phyloP scores from a whole-genome alignment of 64 coral and sea anemone genomes.

The Pachyseris speciosa region DNA sequence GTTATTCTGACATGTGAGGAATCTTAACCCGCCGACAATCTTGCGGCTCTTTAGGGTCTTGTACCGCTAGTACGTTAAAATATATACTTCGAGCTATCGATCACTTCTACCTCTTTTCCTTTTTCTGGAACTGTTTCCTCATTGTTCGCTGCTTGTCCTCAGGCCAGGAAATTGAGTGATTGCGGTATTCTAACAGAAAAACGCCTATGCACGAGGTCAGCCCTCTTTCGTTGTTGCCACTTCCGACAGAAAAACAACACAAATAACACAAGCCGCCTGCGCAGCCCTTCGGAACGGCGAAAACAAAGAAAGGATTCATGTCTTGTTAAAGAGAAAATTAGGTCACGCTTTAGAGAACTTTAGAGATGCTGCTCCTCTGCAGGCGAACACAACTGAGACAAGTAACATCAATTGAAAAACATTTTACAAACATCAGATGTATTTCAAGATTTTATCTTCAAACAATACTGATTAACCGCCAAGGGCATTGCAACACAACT shows the following conservation, averaged over 20 bases:
- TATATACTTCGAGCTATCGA: no score
- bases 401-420: background rate
- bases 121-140: background rate
- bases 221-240: background rate
- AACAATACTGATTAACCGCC: conserved; percentile 4
- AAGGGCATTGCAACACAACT: background rate
- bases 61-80: no score
- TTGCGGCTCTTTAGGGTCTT: no score
- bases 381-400: no score
- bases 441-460: background rate
- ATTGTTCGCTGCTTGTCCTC: background rate
- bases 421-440: background rate
- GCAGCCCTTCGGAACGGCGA: background rate
- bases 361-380: no score
- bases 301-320: background rate
- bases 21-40: no score
- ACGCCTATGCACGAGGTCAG: background rate
- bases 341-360: background rate
- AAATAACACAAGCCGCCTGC: background rate
- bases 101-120: background rate
- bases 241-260: conserved; percentile 2
- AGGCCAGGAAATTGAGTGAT: background rate
- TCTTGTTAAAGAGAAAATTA: background rate
- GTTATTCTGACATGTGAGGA: background rate
- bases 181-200: background rate